Percentiles rank a stretch among this genome's conserved stretches.
Evolutionary conservation across 2,888 invertebrate genomes (phyloP).

Genomic region (Orthonevra nobilis): DNA sequence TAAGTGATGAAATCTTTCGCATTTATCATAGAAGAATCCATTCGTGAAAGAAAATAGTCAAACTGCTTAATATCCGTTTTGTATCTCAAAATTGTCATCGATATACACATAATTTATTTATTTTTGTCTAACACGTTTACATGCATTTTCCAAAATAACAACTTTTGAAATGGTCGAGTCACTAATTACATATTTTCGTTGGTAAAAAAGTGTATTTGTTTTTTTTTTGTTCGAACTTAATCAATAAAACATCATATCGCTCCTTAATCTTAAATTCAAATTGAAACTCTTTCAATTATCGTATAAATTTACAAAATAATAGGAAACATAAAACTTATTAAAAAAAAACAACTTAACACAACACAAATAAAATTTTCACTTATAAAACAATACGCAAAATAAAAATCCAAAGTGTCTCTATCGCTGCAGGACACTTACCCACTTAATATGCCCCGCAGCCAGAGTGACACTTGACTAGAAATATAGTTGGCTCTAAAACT

Average conservation of each 20-base stretch:
- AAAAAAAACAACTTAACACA: neutral
- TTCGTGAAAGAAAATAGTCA: too few species aligned
- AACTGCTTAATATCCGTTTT: too few species aligned
- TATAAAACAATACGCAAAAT: neutral
- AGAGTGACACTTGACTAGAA: constrained; percentile 64
- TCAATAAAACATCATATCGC: constrained; percentile 35
- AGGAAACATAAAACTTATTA: constrained; percentile 28
- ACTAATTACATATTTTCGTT: constrained; percentile 32
- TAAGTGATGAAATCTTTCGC: too few species aligned
- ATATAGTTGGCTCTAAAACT: constrained; percentile 31
- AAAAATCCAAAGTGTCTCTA: constrained; percentile 50
- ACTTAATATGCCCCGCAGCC: constrained; percentile 50
- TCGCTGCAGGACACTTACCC: constrained; percentile 57
- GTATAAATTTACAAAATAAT: constrained; percentile 63
- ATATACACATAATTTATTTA: constrained; percentile 64
- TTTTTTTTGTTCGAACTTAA: constrained; percentile 51
- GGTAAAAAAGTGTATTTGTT: constrained; percentile 37
- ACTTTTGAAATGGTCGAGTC: constrained; percentile 23
- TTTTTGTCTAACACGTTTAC: constrained; percentile 25
- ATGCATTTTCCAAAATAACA: constrained; percentile 12
- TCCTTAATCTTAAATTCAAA: constrained; percentile 51
- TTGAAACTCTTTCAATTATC: constrained; percentile 46
- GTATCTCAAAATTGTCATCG: constrained; percentile 71
- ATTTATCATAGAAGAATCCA: too few species aligned
- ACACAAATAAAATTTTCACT: constrained; percentile 1